These are phyloP conservation scores for Neoitamus cyanurus DNA, from an alignment of 2,888 invertebrate species.

Conservation along the genomic window DNA sequence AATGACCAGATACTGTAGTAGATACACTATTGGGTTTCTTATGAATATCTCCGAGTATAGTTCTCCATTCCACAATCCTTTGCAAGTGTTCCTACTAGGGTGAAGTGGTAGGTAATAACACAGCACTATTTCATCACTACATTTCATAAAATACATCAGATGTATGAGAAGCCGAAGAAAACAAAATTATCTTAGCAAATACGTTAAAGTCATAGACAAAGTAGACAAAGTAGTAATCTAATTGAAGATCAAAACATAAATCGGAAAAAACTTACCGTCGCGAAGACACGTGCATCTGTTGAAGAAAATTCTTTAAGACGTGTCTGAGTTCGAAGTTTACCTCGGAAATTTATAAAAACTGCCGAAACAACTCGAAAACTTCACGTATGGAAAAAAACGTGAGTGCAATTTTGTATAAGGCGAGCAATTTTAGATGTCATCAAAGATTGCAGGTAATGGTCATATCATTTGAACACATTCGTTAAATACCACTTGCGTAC, in stretches of 20 bases:
- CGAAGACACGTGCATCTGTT: not conserved
- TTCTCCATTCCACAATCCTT: too few species aligned
- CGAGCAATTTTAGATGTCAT: constrained; percentile 6
- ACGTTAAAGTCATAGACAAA: not conserved
- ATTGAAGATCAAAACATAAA: not conserved
- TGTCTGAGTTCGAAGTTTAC: not conserved
- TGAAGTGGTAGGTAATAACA: too few species aligned
- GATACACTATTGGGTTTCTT: too few species aligned
- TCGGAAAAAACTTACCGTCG: not conserved
- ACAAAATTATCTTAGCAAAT: not conserved
- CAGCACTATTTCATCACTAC: too few species aligned
- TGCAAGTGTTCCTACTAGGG: too few species aligned
- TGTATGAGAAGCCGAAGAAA: not conserved
- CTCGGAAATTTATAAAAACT: not conserved
- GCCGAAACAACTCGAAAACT: not conserved
- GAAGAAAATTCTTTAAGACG: not conserved
- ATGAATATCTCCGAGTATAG: too few species aligned
- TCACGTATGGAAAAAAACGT: not conserved
- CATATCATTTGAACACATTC: constrained; percentile 22
- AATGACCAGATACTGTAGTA: too few species aligned
- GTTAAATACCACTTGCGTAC: constrained; percentile 40
- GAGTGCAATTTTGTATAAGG: constrained; percentile 1
- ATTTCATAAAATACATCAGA: too few species aligned
- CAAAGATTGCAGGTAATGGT: constrained; percentile 1
- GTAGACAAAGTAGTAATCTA: not conserved